Conservation (phyloP, 2,888 invertebrate species). For the Cataglyphis rosenhaueri region DNA sequence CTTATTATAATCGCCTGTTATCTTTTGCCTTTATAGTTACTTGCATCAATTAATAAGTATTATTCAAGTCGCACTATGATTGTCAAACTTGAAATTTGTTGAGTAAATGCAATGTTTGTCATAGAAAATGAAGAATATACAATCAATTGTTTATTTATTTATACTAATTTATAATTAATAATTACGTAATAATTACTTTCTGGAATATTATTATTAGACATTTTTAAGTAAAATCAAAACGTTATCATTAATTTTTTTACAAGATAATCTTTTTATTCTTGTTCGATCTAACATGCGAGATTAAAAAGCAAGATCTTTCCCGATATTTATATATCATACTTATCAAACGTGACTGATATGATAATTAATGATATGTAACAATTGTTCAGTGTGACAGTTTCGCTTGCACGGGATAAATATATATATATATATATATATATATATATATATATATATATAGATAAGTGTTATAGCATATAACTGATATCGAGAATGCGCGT, state of each 20-base stretch:
- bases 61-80: neutral
- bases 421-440: no score
- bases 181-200: neutral
- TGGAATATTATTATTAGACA: neutral
- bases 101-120: neutral
- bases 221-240: neutral
- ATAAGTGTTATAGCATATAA: conserved; percentile 14
- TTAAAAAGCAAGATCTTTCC: conserved; percentile 8
- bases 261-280: conserved; percentile 22
- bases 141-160: neutral
- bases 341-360: conserved; percentile 32
- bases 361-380: conserved; percentile 34
- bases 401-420: conserved; percentile 6
- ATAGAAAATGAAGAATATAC: no score
- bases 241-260: conserved; percentile 4
- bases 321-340: conserved; percentile 28
- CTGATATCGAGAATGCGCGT: conserved; percentile 18
- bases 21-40: neutral
- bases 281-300: neutral
- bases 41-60: neutral
- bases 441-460: no score
- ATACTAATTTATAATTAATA: neutral
- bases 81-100: neutral
- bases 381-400: conserved; percentile 16
- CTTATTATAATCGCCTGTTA: neutral